Percentiles rank a stretch among this genome's conserved stretches.
phyloP scores from a whole-genome alignment of 2,113 vertebrate genomes.

The Reinhardtius hippoglossoides region DNA sequence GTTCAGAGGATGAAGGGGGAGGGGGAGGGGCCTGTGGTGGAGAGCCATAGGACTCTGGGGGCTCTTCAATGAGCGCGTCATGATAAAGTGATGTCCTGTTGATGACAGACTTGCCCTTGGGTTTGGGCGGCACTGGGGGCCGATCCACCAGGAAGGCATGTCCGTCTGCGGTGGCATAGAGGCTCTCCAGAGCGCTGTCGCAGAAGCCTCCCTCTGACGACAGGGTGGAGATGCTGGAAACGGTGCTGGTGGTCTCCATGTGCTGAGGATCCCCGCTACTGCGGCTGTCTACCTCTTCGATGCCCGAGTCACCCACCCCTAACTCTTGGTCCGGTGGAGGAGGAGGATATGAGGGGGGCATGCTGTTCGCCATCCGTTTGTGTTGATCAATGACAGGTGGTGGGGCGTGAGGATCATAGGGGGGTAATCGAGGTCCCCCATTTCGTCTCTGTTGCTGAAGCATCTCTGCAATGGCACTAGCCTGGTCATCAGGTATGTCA shows the following conservation, averaged over 20 bases:
- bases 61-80: slow-evolving; percentile 91
- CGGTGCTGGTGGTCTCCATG: slow-evolving; percentile 96
- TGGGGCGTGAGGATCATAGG: slow-evolving; percentile 79
- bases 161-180: slow-evolving; percentile 93
- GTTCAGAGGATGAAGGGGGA: slow-evolving; percentile 82
- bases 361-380: slow-evolving; percentile 87
- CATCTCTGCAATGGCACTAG: slow-evolving; percentile 85
- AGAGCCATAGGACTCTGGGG: slow-evolving; percentile 86
- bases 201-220: slow-evolving; percentile 92
- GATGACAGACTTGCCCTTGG: slow-evolving; percentile 94
- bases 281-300: slow-evolving; percentile 94
- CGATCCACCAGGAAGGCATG: slow-evolving; percentile 93
- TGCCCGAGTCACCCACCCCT: slow-evolving; percentile 90
- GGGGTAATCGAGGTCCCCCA: slow-evolving; percentile 69
- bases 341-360: slow-evolving; percentile 87
- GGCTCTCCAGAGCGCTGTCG: slow-evolving; percentile 90
- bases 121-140: slow-evolving; percentile 96
- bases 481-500: slow-evolving; percentile 93
- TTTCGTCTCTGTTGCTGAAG: slow-evolving; percentile 84
- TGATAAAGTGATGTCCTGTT: slow-evolving; percentile 93
- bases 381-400: slow-evolving; percentile 66
- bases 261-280: slow-evolving; percentile 93
- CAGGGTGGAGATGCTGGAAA: slow-evolving; percentile 97
- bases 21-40: slow-evolving; percentile 89
- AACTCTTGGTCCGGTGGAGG: slow-evolving; percentile 89